Evolutionary conservation across 2,113 vertebrate genomes (phyloP).

Genomic region (human (Homo sapiens)): GRCh38 chr3:164369501-164370000

Average conservation of each 20-base stretch:
- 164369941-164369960: background rate
- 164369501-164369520: background rate
- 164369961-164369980: background rate
- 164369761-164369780: background rate
- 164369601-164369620: background rate
- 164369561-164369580: background rate
- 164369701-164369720: background rate
- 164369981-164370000: background rate
- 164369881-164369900: background rate
- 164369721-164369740: background rate
- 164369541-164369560: background rate
- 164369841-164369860: background rate
- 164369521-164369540: background rate
- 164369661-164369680: background rate
- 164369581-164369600: background rate
- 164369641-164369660: fast-evolving
- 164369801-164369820: background rate
- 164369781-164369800: background rate
- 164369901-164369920: background rate
- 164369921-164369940: background rate
- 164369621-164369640: background rate
- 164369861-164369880: background rate
- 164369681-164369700: background rate
- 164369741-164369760: background rate
- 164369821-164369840: background rate